Evolutionary conservation across 2,113 vertebrate genomes (phyloP).

Genomic region (Lepus timidus): DNA sequence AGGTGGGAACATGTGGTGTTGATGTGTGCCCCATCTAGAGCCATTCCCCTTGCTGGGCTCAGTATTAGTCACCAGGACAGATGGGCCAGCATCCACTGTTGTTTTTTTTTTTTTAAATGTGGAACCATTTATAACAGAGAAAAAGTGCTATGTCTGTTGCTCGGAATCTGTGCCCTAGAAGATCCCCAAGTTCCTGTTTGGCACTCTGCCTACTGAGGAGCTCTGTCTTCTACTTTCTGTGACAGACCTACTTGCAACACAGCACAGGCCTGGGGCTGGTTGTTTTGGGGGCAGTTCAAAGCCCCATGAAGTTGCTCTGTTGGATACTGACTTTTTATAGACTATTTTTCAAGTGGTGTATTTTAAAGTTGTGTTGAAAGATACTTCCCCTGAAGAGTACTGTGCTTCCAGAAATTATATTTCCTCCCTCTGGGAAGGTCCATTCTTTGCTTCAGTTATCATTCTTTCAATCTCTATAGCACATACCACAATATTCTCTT

Average conservation of each 20-base stretch:
- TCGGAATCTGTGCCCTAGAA: neutral
- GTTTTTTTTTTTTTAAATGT: neutral
- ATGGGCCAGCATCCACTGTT: neutral
- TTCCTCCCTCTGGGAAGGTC: neutral
- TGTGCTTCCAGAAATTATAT: neutral
- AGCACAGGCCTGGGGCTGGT: neutral
- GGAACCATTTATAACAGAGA: neutral
- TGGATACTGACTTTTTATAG: neutral
- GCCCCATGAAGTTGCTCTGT: neutral
- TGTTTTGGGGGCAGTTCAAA: neutral
- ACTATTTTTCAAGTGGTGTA: neutral
- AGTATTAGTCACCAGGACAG: neutral
- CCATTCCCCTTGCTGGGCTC: neutral
- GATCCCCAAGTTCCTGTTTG: neutral
- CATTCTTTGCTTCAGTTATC: neutral
- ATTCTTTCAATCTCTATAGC: neutral
- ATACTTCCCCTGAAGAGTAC: neutral
- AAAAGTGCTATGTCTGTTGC: neutral
- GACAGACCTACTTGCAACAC: neutral
- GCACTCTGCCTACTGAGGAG: neutral
- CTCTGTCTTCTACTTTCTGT: neutral
- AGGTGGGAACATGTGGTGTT: too few relatives aligned
- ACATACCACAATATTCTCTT: too few relatives aligned
- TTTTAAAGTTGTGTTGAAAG: neutral
- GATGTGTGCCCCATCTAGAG: neutral